phyloP scores from a whole-genome alignment of 2,113 vertebrate species.

The Pituophis catenifer region DNA sequence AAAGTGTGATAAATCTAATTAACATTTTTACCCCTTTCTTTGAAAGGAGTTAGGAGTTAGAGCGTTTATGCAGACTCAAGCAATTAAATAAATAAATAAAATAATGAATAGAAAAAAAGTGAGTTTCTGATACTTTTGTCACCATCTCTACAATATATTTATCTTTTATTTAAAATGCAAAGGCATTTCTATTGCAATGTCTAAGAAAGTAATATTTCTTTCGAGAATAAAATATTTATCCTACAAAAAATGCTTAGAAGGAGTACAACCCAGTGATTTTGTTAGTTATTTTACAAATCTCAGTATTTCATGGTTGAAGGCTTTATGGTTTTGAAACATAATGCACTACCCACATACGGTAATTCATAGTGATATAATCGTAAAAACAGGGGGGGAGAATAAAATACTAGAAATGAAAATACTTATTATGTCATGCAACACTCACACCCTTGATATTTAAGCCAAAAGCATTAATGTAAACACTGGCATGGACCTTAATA shows the following conservation, averaged over 20 bases:
- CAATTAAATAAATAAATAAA: neutral
- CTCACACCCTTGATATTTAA: neutral
- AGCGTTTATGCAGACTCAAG: neutral
- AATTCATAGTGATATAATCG: neutral
- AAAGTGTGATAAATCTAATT: neutral
- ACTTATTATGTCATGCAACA: neutral
- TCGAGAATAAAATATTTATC: neutral
- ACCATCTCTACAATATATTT: neutral
- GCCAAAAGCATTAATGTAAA: conserved; percentile 3
- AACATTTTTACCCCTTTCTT: conserved; percentile 18
- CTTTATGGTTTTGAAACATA: neutral
- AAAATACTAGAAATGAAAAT: neutral
- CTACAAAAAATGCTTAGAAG: neutral
- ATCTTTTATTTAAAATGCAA: neutral
- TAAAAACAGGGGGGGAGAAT: neutral
- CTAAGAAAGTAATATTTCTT: neutral
- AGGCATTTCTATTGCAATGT: neutral
- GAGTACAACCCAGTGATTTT: neutral
- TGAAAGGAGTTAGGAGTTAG: conserved; percentile 14
- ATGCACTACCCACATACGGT: neutral
- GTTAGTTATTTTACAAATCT: neutral
- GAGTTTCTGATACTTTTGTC: neutral
- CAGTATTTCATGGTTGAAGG: neutral
- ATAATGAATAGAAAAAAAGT: neutral
- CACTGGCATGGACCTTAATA: neutral